phyloP scores from a whole-genome alignment of 2,888 invertebrate species.

The Antheraea assamensis region DNA sequence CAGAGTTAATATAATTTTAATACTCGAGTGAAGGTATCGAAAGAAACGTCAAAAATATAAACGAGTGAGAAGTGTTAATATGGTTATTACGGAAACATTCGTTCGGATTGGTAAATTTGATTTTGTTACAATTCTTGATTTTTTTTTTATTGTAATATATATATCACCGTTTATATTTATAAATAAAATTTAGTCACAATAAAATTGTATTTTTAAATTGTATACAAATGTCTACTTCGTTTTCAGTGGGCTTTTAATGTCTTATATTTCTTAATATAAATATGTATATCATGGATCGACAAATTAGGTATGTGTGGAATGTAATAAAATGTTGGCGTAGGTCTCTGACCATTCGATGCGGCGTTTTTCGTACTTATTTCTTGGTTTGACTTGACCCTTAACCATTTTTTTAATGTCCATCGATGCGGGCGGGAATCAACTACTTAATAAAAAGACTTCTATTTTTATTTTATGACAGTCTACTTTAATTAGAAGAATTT shows the following conservation, averaged over 20 bases:
- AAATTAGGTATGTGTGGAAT: no score
- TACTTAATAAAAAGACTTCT: no score
- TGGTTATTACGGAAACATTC: background rate
- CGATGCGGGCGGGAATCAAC: no score
- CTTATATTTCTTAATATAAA: background rate
- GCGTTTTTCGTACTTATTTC: no score
- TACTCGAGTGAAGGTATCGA: background rate
- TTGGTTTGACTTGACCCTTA: no score
- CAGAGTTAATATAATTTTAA: conserved; percentile 10
- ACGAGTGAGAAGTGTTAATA: background rate
- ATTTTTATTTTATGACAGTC: no score
- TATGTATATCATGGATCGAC: background rate
- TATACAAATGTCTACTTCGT: background rate
- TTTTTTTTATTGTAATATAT: background rate
- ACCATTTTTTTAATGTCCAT: no score
- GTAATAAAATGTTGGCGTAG: no score
- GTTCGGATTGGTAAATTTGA: background rate
- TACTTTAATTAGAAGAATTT: background rate
- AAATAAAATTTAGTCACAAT: background rate
- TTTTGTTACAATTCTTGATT: background rate
- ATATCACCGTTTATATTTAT: background rate
- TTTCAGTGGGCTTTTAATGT: background rate
- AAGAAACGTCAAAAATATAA: background rate
- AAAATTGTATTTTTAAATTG: background rate
- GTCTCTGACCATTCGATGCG: no score